Percentiles rank a stretch among this genome's conserved stretches.
These are phyloP conservation scores for Burhinus oedicnemus DNA, from an alignment of 2,113 vertebrate genomes.

Conservation along the genomic window DNA sequence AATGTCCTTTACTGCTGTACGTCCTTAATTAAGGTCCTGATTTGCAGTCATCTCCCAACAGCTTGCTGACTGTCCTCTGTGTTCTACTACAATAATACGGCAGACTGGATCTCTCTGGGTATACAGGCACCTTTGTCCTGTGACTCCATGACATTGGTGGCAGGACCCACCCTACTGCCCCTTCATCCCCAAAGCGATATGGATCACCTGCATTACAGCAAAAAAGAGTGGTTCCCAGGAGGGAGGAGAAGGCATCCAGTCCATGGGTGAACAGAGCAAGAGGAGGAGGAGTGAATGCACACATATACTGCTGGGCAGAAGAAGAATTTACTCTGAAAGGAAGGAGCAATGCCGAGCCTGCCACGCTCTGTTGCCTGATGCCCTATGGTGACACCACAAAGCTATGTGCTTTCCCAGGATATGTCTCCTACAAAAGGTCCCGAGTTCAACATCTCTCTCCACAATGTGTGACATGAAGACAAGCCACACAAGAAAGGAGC, in stretches of 20 bases:
- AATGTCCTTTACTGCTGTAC: neutral
- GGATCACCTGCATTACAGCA: neutral
- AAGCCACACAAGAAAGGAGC: neutral
- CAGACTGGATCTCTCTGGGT: neutral
- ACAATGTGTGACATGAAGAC: neutral
- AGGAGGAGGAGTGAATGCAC: neutral
- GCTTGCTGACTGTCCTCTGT: neutral
- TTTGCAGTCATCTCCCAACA: neutral
- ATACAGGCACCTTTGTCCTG: neutral
- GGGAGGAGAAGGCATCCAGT: neutral
- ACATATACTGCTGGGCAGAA: neutral
- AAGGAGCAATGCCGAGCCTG: neutral
- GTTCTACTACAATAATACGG: accelerated
- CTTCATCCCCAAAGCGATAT: neutral
- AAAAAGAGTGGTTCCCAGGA: neutral
- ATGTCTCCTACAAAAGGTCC: neutral
- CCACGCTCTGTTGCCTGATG: neutral
- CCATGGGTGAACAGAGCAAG: neutral
- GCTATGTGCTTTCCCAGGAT: neutral
- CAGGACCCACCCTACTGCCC: neutral
- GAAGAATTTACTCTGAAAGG: neutral
- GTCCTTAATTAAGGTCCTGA: neutral
- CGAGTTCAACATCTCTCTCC: accelerated
- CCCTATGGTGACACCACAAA: accelerated
- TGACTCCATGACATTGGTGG: neutral